A percentile compares a stretch with the other conserved stretches of the same genome.
Conservation (phyloP, 1,140 invertebrate genomes). For the Hylyphantes graminicola region DNA sequence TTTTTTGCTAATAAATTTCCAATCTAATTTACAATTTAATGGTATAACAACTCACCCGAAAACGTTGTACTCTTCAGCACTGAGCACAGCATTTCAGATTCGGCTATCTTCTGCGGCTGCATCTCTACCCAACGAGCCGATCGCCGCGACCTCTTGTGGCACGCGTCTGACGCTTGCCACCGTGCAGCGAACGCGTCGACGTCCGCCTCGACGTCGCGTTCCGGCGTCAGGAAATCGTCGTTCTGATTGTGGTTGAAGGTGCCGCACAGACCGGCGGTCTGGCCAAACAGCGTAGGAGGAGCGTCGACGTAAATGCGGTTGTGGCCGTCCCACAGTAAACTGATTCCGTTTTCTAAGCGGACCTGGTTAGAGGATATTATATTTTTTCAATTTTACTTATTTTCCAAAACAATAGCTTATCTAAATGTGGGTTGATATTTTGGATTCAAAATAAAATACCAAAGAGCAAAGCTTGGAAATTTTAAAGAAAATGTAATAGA, state of each 20-base stretch:
- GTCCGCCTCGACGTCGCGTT: slow-evolving; percentile 83
- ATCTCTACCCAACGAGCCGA: slow-evolving; percentile 65
- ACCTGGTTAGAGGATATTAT: slow-evolving; percentile 70
- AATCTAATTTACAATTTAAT: too few relatives aligned
- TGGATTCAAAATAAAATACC: too few relatives aligned
- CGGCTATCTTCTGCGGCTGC: slow-evolving; percentile 76
- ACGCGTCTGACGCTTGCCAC: slow-evolving; percentile 77
- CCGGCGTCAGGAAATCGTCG: slow-evolving; percentile 88
- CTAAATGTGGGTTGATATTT: too few relatives aligned
- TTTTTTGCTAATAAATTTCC: too few relatives aligned
- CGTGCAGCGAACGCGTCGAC: slow-evolving; percentile 85
- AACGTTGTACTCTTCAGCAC: slow-evolving; percentile 64
- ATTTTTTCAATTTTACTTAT: too few relatives aligned
- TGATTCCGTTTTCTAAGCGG: slow-evolving; percentile 79
- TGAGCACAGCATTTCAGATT: slow-evolving; percentile 70
- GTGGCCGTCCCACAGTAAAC: slow-evolving; percentile 86
- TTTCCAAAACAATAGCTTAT: too few relatives aligned
- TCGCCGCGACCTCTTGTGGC: slow-evolving; percentile 64
- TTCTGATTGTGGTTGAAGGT: slow-evolving; percentile 88
- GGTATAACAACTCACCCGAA: slow-evolving; percentile 62
- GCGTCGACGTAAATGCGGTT: slow-evolving; percentile 85
- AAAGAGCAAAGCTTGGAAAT: too few relatives aligned
- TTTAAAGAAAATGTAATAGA: too few relatives aligned
- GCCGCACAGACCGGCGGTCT: slow-evolving; percentile 81
- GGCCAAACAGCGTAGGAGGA: slow-evolving; percentile 77